Base-by-base conservation (phyloP, 2,113 vertebrate species). In the Python bivittatus region DNA sequence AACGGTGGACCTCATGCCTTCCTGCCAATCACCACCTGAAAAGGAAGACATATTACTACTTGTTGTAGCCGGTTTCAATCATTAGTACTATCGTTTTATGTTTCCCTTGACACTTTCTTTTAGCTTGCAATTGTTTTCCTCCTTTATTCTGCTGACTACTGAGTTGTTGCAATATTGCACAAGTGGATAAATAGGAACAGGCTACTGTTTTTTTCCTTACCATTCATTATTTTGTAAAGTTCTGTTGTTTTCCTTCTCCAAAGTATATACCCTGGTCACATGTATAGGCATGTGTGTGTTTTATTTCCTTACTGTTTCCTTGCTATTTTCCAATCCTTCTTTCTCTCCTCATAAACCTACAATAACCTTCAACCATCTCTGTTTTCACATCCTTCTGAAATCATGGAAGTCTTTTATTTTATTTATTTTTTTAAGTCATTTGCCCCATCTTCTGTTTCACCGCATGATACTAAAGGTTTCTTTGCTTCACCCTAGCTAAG, bases 211-310 rank as follows among this genome's bases (percentile, higher is more conserved):
- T 96, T 97, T 93, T 88, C 93, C 88, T 25, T 93, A 85, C 93
- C 95, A 96, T 97, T 96, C 94, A 95, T 96, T 97, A 93, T 94
- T 96, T 96, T 96, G 93, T 93, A 92, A 94, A 94, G 91, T 57
- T 96, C 92, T 94, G 90, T 53, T 94, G 96, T 94, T 96, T 96
- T 94, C 91, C 68, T 88, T 95, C 57, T 95, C 94, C 95, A 95
- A 96, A 95, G 94, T 91, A 96, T 93, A 93, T 94, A 52, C 88
- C 68, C 93, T 87, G 93, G 96, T 96, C 95, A 95, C 60, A 3
- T 88, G 22, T 27, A 29, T 1, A 86, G 9, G 48, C 84, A 89
- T 92, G 94, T 93, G 95, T 27, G 60, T 92, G 92, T 92, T 33
- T 92, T 92, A 44, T 61, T 61, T 61, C 12, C 38, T 88, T 42